Base-by-base conservation (phyloP, 1,140 invertebrate genomes). In the Leptonema lineaticorne region DNA sequence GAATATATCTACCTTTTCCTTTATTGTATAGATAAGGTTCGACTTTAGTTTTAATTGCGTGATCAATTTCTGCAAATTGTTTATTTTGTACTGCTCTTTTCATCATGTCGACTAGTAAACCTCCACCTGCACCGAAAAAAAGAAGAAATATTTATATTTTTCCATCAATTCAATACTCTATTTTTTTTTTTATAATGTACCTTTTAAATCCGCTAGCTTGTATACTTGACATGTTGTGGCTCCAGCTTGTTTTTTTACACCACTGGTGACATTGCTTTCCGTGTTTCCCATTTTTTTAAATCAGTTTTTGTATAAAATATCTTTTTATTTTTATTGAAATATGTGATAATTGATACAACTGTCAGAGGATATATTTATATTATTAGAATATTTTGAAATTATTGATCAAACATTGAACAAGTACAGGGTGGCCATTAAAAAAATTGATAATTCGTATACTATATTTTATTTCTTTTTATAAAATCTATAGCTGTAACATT, bases 21-120 rank as follows among this genome's bases (percentile, higher is more conserved):
- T 91, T 92, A 75, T 98, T 96, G 79, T 98, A 98, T 7, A 98
- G 78, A 82, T 94, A 97, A 0, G 92, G 93, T 74, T 92, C 90
- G 0, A 98, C 92, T 79, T 95, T 93, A 4, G 91, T 93, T 79
- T 92, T 89, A 27, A 96, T 93, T 2, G 92, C 91, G 79, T 94
- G 90, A 78, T 96, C 94, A 37, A 96, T 85, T 78, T 95, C 92
- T 0, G 91, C 90, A 75, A 89, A 95, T 74, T 95, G 91, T 78
- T 94, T 95, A 28, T 89, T 94, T 75, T 94, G 91, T 0, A 89
- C 86, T 0, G 94, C 94, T 74, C 93, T 84, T 81, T 98, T 98
- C 89, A 96, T 96, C 81, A 97, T 86, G 74, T 96, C 92, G 2
- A 98, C 92, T 1, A 98, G 81, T 53, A 95, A 83, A 50, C 97